Conservation (phyloP, 1,140 invertebrate genomes). For the Teleopsis dalmanni region DNA sequence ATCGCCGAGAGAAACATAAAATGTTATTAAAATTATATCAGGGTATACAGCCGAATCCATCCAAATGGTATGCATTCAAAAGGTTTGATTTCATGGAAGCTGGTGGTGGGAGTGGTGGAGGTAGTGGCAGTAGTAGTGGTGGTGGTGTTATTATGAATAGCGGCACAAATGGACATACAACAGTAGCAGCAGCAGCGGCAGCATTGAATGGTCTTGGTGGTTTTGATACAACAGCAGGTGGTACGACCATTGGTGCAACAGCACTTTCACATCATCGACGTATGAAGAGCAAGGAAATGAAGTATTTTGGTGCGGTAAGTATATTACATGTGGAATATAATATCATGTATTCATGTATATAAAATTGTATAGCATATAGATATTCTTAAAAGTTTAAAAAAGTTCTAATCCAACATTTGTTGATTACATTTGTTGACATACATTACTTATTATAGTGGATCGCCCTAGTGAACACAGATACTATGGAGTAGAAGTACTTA, state of each 20-base stretch:
- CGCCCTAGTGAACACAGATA: no score
- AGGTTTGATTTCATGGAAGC: conserved; percentile 42
- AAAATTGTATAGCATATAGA: no score
- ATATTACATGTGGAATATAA: no score
- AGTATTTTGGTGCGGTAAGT: conserved; percentile 43
- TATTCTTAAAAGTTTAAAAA: no score
- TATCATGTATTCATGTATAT: no score
- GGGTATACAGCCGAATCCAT: conserved; percentile 41
- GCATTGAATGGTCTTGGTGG: conserved; percentile 20
- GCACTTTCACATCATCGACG: conserved; percentile 19
- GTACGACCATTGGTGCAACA: conserved; percentile 18
- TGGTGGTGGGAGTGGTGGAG: conserved; percentile 27
- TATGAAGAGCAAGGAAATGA: conserved; percentile 41
- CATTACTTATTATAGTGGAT: no score
- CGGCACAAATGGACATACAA: conserved; percentile 21
- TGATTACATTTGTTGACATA: no score
- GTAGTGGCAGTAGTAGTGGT: conserved; percentile 5
- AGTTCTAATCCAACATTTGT: no score
- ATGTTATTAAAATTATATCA: conserved; percentile 42
- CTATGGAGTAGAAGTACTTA: no score
- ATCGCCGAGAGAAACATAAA: conserved; percentile 47
- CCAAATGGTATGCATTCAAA: conserved; percentile 43
- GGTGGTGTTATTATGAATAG: not conserved
- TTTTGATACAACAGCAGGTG: conserved; percentile 10
- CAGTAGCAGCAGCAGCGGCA: conserved; percentile 27